Evolutionary conservation across 2,888 invertebrate species (phyloP).

Genomic region (Cynaeus angustus): DNA sequence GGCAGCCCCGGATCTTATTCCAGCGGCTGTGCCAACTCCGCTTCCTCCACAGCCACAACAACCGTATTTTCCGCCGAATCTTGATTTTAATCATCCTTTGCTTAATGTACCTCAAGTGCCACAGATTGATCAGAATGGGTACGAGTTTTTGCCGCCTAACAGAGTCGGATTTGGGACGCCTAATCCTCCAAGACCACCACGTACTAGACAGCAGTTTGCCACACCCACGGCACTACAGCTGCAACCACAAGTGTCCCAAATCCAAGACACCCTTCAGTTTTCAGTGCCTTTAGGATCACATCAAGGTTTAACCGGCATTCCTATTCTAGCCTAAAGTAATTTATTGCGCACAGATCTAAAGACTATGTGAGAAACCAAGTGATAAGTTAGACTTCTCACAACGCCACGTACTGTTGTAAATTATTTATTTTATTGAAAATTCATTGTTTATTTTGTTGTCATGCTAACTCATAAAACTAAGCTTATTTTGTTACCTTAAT

Average conservation of each 20-base stretch:
- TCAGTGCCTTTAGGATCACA: slow-evolving; percentile 19
- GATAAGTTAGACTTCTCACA: slow-evolving; percentile 13
- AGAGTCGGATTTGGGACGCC: slow-evolving; percentile 61
- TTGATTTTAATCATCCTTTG: slow-evolving; percentile 52
- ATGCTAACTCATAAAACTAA: too few relatives aligned
- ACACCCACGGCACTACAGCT: slow-evolving; percentile 58
- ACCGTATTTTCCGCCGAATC: background rate
- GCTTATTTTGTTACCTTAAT: background rate
- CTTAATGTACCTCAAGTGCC: slow-evolving; percentile 41
- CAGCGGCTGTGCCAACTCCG: slow-evolving; percentile 61
- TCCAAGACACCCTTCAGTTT: slow-evolving; percentile 24
- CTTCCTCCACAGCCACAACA: slow-evolving; percentile 33
- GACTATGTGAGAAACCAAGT: slow-evolving; percentile 15
- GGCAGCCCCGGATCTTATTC: slow-evolving; percentile 63
- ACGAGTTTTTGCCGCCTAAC: slow-evolving; percentile 61
- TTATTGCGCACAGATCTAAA: slow-evolving; percentile 1
- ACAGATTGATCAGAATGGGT: slow-evolving; percentile 56
- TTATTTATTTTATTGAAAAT: slow-evolving; percentile 10
- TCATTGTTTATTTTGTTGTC: background rate
- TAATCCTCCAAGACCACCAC: slow-evolving; percentile 53
- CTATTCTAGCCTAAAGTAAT: slow-evolving; percentile 19
- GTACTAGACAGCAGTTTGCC: slow-evolving; percentile 60
- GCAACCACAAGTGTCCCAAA: slow-evolving; percentile 44
- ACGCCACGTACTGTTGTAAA: background rate
- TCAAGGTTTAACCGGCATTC: background rate